These are phyloP conservation scores for Pseudoatta argentina DNA, from an alignment of 1,140 invertebrate genomes.

Conservation along the genomic window DNA sequence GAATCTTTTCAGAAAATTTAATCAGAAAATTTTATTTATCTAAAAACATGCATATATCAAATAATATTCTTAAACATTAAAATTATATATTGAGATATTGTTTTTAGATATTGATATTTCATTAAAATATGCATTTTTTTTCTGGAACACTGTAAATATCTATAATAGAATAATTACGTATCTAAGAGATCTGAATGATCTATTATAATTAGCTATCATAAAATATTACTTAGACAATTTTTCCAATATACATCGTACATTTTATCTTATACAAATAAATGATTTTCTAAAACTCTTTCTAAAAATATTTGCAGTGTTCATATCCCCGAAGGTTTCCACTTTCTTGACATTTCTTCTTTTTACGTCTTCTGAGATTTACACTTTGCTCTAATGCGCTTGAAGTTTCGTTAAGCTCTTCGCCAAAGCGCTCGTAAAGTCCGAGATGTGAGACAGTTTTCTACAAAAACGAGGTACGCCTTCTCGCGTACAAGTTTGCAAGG, in stretches of 20 bases:
- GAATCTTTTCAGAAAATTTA: background rate
- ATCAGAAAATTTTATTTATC: background rate
- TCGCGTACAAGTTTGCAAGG: slow-evolving; percentile 18
- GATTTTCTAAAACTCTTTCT: background rate
- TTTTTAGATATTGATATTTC: background rate
- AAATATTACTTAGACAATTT: slow-evolving; percentile 8
- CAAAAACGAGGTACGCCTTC: slow-evolving; percentile 45
- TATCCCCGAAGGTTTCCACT: slow-evolving; percentile 2
- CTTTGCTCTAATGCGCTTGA: slow-evolving; percentile 18
- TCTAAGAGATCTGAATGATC: background rate
- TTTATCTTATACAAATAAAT: background rate
- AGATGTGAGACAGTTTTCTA: slow-evolving; percentile 8
- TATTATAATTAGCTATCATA: background rate
- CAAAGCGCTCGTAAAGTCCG: slow-evolving; percentile 7
- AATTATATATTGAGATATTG: background rate
- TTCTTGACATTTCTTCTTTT: slow-evolving; percentile 3
- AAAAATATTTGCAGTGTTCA: slow-evolving; percentile 27
- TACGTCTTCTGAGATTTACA: slow-evolving; percentile 22
- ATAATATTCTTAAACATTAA: background rate
- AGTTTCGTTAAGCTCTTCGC: slow-evolving; percentile 26
- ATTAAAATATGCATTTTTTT: background rate
- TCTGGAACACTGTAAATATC: background rate
- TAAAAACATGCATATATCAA: too few relatives aligned
- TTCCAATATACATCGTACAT: background rate
- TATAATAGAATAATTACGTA: background rate